phyloP scores from a whole-genome alignment of 2,888 invertebrate genomes.

The Sarcophaga carnaria region DNA sequence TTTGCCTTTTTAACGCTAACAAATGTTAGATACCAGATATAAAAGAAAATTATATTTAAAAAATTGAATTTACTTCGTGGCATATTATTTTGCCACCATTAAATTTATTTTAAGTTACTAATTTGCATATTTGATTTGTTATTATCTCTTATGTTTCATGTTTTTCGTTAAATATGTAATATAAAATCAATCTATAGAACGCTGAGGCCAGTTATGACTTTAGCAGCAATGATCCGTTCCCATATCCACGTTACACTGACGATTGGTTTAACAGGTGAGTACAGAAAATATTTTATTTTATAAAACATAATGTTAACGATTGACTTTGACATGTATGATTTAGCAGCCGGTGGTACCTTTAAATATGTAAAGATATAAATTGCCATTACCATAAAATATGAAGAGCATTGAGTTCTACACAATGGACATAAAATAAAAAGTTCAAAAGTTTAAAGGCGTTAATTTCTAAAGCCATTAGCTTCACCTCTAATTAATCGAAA shows the following conservation, averaged over 20 bases:
- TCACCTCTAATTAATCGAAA: too few relatives aligned
- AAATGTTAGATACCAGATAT: neutral
- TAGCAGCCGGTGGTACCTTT: too few relatives aligned
- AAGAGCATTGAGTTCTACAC: too few relatives aligned
- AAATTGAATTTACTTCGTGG: too few relatives aligned
- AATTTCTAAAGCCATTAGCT: too few relatives aligned
- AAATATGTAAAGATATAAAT: too few relatives aligned
- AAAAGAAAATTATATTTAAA: too few relatives aligned
- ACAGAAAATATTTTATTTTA: conserved; percentile 1
- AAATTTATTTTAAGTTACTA: neutral
- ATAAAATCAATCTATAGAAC: conserved; percentile 86
- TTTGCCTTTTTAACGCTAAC: neutral
- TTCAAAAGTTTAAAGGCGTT: too few relatives aligned
- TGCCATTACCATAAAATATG: too few relatives aligned
- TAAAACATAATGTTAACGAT: too few relatives aligned
- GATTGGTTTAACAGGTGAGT: conserved; percentile 99
- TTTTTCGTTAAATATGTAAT: neutral
- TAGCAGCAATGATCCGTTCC: conserved; percentile 99
- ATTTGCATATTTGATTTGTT: neutral
- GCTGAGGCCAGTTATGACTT: conserved; percentile 99
- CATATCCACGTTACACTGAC: conserved; percentile 99
- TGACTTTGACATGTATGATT: too few relatives aligned
- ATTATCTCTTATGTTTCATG: conserved; percentile 69
- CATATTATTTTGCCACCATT: neutral
- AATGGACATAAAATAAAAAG: too few relatives aligned